A percentile compares a stretch with the other conserved stretches of the same genome.
Conservation (phyloP, 2,888 invertebrate species). For the Drosophila sordidula region DNA sequence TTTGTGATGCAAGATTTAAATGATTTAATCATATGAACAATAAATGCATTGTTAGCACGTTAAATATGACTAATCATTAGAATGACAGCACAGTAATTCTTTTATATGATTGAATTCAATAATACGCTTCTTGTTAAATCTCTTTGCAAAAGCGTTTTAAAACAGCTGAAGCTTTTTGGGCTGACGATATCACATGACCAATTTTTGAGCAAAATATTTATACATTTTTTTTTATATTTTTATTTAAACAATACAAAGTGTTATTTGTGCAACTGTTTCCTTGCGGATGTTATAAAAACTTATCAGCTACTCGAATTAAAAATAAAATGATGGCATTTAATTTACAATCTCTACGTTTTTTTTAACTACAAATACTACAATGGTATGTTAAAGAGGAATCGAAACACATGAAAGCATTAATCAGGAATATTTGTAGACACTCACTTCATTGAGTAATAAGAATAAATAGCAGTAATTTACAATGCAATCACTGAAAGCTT, state of each 20-base stretch:
- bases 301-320: background rate
- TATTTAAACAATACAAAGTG: background rate
- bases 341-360: background rate
- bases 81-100: background rate
- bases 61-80: constrained; percentile 11
- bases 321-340: background rate
- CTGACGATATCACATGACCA: background rate
- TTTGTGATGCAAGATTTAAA: background rate
- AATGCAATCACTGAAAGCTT: background rate
- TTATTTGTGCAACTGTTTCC: background rate
- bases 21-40: constrained; percentile 6
- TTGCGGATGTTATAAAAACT: too few species aligned
- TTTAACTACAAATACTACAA: too few species aligned
- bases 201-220: background rate
- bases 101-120: background rate
- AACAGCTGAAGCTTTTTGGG: background rate
- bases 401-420: background rate
- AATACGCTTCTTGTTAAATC: background rate
- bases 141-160: background rate
- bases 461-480: too few species aligned
- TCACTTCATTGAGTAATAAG: too few species aligned
- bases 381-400: background rate
- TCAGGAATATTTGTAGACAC: too few species aligned
- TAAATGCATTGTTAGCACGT: background rate
- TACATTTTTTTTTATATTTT: too few species aligned